Evolutionary conservation across 2,888 invertebrate species (phyloP).

Genomic region (Tenthredo amoena): DNA sequence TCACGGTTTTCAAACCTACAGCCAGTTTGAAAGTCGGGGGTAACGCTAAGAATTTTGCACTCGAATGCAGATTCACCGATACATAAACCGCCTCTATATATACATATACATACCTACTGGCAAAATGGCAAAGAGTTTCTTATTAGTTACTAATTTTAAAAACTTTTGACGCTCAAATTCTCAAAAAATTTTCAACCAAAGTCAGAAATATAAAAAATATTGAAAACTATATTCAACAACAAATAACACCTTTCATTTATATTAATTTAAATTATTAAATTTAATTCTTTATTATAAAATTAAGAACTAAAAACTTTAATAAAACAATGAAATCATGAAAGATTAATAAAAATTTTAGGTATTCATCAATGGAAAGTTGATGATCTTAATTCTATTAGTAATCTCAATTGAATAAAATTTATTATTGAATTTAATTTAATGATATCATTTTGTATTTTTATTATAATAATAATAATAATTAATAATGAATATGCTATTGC

Average conservation of each 20-base stretch:
- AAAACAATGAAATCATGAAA: no score
- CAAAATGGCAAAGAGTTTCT: neutral
- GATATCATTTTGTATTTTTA: constrained; percentile 70
- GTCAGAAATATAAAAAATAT: neutral
- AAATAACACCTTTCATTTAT: no score
- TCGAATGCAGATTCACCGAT: constrained; percentile 57
- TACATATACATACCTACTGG: neutral
- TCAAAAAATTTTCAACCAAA: no score
- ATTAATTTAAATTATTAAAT: no score
- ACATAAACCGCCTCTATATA: neutral
- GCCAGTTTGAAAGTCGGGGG: constrained; percentile 2
- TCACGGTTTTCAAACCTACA: constrained; percentile 26
- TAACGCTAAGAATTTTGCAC: constrained; percentile 54
- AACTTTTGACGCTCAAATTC: no score
- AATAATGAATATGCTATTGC: constrained; percentile 81
- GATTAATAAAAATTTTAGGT: constrained; percentile 65
- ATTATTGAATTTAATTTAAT: constrained; percentile 67
- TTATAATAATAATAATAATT: constrained; percentile 61
- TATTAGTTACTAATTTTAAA: neutral
- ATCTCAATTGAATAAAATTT: constrained; percentile 64
- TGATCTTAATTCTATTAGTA: constrained; percentile 82
- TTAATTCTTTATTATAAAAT: no score
- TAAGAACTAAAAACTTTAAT: no score
- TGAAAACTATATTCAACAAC: no score
- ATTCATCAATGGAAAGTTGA: constrained; percentile 83